phyloP scores from a whole-genome alignment of 2,888 invertebrate genomes.

The Coleophora flavipennella region DNA sequence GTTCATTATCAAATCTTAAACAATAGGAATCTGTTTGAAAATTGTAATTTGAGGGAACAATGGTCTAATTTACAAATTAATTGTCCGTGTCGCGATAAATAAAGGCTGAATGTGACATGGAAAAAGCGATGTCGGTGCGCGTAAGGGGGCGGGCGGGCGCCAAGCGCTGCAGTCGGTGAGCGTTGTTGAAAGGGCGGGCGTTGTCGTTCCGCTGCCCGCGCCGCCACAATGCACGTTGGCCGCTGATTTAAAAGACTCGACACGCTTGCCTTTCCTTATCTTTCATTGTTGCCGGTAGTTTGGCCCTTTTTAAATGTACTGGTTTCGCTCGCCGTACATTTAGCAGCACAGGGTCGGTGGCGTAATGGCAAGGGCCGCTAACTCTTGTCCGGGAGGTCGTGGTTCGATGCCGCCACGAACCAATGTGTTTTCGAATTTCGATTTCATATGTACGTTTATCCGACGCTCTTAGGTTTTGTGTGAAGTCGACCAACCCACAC shows the following conservation, averaged over 20 bases:
- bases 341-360: too few relatives aligned
- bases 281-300: conserved; percentile 47
- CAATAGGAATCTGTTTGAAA: conserved; percentile 14
- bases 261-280: conserved; percentile 52
- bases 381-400: too few relatives aligned
- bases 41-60: conserved; percentile 29
- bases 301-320: conserved; percentile 30
- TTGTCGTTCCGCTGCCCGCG: conserved; percentile 48
- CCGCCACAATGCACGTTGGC: conserved; percentile 40
- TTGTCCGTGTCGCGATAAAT: conserved; percentile 62
- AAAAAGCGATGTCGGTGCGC: conserved; percentile 47
- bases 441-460: too few relatives aligned
- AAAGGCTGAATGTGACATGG: conserved; percentile 50
- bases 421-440: too few relatives aligned
- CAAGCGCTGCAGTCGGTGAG: conserved; percentile 15
- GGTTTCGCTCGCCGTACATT: too few relatives aligned
- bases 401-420: too few relatives aligned
- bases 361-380: too few relatives aligned
- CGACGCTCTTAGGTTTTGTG: too few relatives aligned
- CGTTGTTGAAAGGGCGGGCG: conserved; percentile 40
- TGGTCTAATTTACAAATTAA: conserved; percentile 54
- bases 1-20: conserved; percentile 5
- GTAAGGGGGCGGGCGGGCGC: conserved; percentile 18
- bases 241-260: conserved; percentile 47
- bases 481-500: too few relatives aligned